A percentile compares a stretch with the other conserved stretches of the same genome.
These are phyloP conservation scores for Reticulitermes lucifugus DNA, from an alignment of 2,888 invertebrate genomes.

Conservation along the genomic window DNA sequence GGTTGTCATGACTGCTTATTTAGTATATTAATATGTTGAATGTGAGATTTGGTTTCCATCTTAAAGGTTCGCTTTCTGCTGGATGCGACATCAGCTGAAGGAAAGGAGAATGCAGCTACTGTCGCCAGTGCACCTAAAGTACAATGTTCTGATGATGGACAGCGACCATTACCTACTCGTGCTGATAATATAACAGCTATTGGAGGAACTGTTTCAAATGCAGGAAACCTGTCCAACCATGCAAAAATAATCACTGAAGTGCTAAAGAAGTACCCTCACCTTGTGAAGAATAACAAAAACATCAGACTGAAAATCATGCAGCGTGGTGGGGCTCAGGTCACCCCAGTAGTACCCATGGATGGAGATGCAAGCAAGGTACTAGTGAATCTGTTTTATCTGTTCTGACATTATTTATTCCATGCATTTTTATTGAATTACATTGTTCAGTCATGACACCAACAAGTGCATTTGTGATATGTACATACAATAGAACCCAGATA, in stretches of 20 bases:
- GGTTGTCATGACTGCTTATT: no score
- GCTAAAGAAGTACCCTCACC: constrained; percentile 87
- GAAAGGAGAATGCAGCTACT: constrained; percentile 68
- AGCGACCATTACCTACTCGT: constrained; percentile 14
- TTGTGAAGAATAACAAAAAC: constrained; percentile 88
- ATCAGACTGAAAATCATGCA: constrained; percentile 86
- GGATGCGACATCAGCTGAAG: constrained; percentile 60
- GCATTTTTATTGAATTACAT: no score
- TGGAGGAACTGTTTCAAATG: constrained; percentile 12
- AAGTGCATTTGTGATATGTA: no score
- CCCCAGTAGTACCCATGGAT: constrained; percentile 47
- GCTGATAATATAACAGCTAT: not conserved
- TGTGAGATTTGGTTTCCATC: not conserved
- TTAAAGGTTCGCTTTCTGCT: constrained; percentile 67
- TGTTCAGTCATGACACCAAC: no score
- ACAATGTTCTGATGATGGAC: constrained; percentile 2
- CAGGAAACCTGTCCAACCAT: constrained; percentile 69
- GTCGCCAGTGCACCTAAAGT: constrained; percentile 4
- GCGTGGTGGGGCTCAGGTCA: constrained; percentile 46
- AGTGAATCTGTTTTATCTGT: no score
- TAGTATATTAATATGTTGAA: not conserved
- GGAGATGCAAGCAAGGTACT: constrained; percentile 34
- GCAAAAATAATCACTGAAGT: constrained; percentile 90
- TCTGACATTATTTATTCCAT: no score
- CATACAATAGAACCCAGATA: no score